These are phyloP conservation scores for Proisotoma minuta DNA, from an alignment of 2,888 invertebrate genomes.

Conservation along the genomic window DNA sequence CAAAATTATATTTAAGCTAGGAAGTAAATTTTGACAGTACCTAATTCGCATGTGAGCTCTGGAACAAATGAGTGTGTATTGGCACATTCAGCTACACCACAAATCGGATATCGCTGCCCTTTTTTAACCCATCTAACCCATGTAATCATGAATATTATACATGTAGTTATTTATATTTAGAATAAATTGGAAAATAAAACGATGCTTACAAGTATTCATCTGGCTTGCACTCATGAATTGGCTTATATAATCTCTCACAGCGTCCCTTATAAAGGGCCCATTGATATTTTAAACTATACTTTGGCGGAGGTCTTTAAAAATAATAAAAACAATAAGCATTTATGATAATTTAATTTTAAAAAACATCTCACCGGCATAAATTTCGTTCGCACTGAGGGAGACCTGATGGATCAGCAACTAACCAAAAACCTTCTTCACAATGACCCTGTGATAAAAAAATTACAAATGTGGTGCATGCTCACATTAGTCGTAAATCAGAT, in stretches of 20 bases:
- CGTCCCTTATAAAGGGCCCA: slow-evolving; percentile 47
- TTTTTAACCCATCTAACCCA: slow-evolving; percentile 35
- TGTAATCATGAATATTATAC: background rate
- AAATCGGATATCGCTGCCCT: slow-evolving; percentile 44
- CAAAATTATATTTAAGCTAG: background rate
- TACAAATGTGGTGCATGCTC: background rate
- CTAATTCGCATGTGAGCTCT: slow-evolving; percentile 42
- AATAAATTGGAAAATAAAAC: background rate
- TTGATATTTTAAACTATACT: slow-evolving; percentile 29
- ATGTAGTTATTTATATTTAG: background rate
- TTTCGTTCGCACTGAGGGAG: slow-evolving; percentile 45
- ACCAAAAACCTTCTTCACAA: slow-evolving; percentile 46
- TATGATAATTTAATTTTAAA: slow-evolving; percentile 13
- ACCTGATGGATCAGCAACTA: slow-evolving; percentile 45
- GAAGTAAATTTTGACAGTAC: slow-evolving; percentile 30
- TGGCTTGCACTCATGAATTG: slow-evolving; percentile 46
- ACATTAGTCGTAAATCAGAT: slow-evolving; percentile 15
- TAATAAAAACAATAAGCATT: background rate
- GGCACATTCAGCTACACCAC: slow-evolving; percentile 42
- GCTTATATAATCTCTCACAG: slow-evolving; percentile 42
- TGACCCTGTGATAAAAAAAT: slow-evolving; percentile 38
- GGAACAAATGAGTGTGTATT: slow-evolving; percentile 45
- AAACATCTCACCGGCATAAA: slow-evolving; percentile 45
- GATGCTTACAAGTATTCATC: slow-evolving; percentile 37
- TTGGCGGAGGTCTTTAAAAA: background rate